Evolutionary conservation across 2,797 vertebrate genomes (phyloP).

Genomic region (Cyprinella venusta): DNA sequence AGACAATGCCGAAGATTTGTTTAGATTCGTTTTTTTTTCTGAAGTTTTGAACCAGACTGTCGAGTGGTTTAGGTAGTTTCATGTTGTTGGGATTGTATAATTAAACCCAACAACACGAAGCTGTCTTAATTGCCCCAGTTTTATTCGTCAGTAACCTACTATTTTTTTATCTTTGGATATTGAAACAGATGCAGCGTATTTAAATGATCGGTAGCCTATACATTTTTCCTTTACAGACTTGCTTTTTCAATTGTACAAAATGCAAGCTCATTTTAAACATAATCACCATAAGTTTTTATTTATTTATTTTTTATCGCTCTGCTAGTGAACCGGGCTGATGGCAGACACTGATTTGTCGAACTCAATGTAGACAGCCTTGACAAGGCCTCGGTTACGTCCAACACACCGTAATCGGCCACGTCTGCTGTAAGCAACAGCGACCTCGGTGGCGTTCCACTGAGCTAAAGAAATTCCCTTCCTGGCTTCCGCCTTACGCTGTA

Average conservation of each 20-base stretch:
- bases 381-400: constrained; percentile 99
- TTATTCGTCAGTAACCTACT: constrained; percentile 5
- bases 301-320: not conserved
- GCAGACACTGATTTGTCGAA: constrained; percentile 9
- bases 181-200: not conserved
- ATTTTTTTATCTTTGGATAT: not conserved
- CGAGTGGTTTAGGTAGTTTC: constrained; percentile 98
- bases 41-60: constrained; percentile 72
- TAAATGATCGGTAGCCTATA: not conserved
- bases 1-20: constrained; percentile 77
- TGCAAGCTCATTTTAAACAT: not conserved
- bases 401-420: constrained; percentile 77
- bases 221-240: not conserved
- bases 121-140: constrained; percentile 92
- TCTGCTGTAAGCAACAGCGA: constrained; percentile 83
- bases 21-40: not conserved
- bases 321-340: not conserved
- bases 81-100: constrained; percentile 93
- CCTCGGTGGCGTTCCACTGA: constrained; percentile 74
- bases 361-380: constrained; percentile 62
- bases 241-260: not conserved
- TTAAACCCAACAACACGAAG: constrained; percentile 92
- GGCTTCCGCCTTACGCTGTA: constrained; percentile 74
- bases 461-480: constrained; percentile 67
- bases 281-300: not conserved